phyloP scores from a whole-genome alignment of 1,140 invertebrate genomes.

The Monochamus saltuarius region DNA sequence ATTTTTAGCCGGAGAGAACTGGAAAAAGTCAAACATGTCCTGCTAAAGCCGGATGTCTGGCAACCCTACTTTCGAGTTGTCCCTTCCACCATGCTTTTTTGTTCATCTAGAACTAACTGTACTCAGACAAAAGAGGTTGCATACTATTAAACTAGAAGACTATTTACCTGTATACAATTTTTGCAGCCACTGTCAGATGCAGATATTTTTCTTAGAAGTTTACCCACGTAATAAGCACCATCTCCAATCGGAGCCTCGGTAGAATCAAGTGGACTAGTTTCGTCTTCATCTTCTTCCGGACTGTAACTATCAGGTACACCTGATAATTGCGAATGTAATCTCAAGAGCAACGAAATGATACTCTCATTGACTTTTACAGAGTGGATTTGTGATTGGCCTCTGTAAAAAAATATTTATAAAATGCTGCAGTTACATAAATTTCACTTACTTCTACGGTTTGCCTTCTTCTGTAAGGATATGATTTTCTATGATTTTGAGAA shows the following conservation, averaged over 20 bases:
- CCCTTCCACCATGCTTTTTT: too few species aligned
- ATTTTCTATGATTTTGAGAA: conserved; percentile 43
- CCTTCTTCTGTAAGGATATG: conserved; percentile 28
- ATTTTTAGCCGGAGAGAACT: too few species aligned
- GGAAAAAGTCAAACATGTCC: too few species aligned
- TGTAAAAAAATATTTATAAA: conserved; percentile 15
- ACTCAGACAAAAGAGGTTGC: too few species aligned
- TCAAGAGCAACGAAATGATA: conserved; percentile 86
- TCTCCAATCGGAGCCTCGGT: conserved; percentile 67
- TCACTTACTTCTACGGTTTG: conserved; percentile 28
- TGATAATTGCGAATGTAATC: conserved; percentile 89
- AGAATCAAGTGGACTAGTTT: conserved; percentile 27
- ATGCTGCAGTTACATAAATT: background rate
- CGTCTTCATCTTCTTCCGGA: conserved; percentile 54
- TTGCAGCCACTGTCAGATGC: conserved; percentile 68
- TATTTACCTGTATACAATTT: conserved; percentile 28
- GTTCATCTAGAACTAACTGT: too few species aligned
- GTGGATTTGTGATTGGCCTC: conserved; percentile 46
- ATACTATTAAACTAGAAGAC: conserved; percentile 8
- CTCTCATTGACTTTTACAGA: conserved; percentile 79
- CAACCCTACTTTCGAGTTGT: too few species aligned
- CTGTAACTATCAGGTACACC: conserved; percentile 78
- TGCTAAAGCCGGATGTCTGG: too few species aligned
- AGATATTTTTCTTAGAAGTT: conserved; percentile 72
- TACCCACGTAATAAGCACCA: conserved; percentile 82